Evolutionary conservation across 2,888 invertebrate species (phyloP).

Genomic region (Balanococcus diminutus): DNA sequence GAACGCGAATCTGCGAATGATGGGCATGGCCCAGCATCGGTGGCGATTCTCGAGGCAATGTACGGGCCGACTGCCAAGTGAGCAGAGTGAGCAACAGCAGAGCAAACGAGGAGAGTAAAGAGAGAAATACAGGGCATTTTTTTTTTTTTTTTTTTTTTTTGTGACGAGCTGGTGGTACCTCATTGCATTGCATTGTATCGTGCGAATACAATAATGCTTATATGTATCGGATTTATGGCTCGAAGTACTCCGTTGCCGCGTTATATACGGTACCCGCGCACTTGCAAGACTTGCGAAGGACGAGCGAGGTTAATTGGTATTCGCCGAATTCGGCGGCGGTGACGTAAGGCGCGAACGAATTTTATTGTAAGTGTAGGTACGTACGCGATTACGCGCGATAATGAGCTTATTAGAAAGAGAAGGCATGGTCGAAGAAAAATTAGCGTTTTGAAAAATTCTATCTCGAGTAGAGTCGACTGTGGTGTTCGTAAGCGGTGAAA

Average conservation of each 20-base stretch:
- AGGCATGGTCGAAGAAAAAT: background rate
- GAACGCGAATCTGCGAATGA: no score
- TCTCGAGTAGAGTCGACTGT: background rate
- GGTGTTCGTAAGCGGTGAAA: no score
- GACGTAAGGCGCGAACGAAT: background rate
- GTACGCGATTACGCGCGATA: background rate
- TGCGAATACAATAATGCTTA: no score
- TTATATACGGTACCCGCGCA: background rate
- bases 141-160: no score
- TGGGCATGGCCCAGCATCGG: background rate
- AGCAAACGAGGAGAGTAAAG: no score
- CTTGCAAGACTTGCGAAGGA: background rate
- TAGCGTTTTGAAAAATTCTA: background rate
- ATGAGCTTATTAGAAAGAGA: background rate
- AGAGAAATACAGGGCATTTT: no score
- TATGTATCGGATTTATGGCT: no score
- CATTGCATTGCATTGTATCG: no score
- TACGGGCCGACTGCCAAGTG: background rate
- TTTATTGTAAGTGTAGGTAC: background rate
- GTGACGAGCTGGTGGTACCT: no score
- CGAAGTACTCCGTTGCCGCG: no score
- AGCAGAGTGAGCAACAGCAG: background rate
- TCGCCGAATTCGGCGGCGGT: background rate
- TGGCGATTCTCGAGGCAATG: background rate
- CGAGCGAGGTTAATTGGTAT: slow-evolving; percentile 5